Base-by-base conservation (phyloP, 2,797 vertebrate genomes). In the Nothura maculosa region DNA sequence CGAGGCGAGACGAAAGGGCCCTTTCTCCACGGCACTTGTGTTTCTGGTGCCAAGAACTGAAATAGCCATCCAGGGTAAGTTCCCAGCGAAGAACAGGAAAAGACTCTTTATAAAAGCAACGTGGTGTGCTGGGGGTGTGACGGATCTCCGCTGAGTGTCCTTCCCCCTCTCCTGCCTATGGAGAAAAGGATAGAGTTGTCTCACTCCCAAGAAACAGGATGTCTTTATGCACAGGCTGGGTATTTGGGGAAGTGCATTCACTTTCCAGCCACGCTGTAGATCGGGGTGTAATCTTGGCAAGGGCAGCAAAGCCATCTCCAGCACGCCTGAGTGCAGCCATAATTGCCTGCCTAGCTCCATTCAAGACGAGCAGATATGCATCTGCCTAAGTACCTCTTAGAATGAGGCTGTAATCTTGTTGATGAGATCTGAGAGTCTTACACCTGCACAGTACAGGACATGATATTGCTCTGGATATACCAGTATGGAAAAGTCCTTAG, bases 391-490 rank as follows among this genome's bases (percentile, higher is more conserved):
- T 94, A 92, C 93, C 89, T 96, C 80, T 92, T 81, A 91, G 93
- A 94, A 94, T 95, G 93, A 96, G 90, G 77, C 64, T 83, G 84
- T 95, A 95, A 89, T 92, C 93, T 92, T 34, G 74, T 81, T 90
- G 92, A 90, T 96, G 95, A 88, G 95, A 95, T 96, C 92, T 93
- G 63, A 90, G 95, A 90, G 94, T 78, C 75, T 96, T 95, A 96
- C 93, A 96, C 95, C 95, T 96, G 95, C 95, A 93, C 83, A 34
- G 93, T 74, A 48, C 77, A 90, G 78, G 88, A 60, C 48, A 60
- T 47, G 94, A 84, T 93, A 92, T 32, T 93, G 82, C 89, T 93
- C 85, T 92, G 95, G 91, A 87, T 92, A 84, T 87, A 93, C 92
- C 90, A 94, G 94, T 93, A 83, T 74, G 92, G 81, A 94, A 93